Evolutionary conservation across 2,888 invertebrate species (phyloP).

Genomic region (Thalpophila matura): DNA sequence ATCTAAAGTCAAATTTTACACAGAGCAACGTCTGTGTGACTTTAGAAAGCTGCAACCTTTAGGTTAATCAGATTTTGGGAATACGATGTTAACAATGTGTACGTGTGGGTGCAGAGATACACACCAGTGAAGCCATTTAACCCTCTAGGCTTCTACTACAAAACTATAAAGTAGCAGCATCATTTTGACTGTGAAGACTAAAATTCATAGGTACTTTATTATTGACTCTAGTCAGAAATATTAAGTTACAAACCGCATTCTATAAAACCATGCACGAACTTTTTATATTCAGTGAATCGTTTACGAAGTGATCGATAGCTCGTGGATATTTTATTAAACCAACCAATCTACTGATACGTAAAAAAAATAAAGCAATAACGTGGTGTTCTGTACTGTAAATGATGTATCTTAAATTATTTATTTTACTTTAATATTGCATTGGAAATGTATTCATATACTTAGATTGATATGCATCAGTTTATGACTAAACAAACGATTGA

Average conservation of each 20-base stretch:
- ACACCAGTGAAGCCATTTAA: too few species aligned
- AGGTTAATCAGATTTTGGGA: constrained; percentile 3
- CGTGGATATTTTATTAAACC: constrained; percentile 1
- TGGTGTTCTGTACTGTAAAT: neutral
- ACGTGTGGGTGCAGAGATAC: constrained; percentile 1
- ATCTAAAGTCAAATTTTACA: constrained; percentile 15
- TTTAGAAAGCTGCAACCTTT: constrained; percentile 7
- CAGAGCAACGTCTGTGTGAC: constrained; percentile 4
- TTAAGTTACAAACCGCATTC: neutral
- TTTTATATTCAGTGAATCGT: constrained; percentile 17
- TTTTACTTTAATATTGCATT: neutral
- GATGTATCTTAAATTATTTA: neutral
- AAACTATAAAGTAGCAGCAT: too few species aligned
- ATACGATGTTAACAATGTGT: neutral
- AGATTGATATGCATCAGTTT: neutral
- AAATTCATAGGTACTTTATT: too few species aligned
- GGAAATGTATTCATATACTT: neutral
- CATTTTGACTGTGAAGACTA: neutral
- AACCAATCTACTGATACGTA: neutral
- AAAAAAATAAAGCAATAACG: neutral
- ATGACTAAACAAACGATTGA: constrained; percentile 2
- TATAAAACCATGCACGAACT: constrained; percentile 15
- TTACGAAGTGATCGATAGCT: constrained; percentile 32
- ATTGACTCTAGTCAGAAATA: too few species aligned
- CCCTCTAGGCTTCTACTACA: too few species aligned